phyloP scores from a whole-genome alignment of 2,797 vertebrate species.

The Vipera ursinii region DNA sequence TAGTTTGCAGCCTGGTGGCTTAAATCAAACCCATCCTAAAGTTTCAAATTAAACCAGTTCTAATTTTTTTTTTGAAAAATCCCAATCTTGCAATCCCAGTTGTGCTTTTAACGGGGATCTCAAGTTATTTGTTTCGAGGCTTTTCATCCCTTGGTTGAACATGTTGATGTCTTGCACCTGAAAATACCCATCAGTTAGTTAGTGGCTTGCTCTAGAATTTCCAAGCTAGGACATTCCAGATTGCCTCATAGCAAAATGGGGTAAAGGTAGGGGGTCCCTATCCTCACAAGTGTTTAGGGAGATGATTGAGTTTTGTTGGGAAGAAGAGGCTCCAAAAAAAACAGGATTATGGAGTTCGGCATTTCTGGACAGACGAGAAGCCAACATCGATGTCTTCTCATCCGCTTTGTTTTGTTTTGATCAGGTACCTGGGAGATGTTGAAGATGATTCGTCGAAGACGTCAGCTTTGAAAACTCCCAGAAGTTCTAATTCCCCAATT shows the following conservation, averaged over 20 bases:
- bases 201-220: not conserved
- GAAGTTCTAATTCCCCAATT: conserved; percentile 44
- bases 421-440: conserved; percentile 71
- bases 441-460: conserved; percentile 59
- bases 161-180: not conserved
- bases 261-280: not conserved
- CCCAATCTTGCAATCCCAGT: not conserved
- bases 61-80: not conserved
- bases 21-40: not conserved
- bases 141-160: not conserved
- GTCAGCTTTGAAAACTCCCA: conserved; percentile 43
- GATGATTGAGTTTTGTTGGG: not conserved
- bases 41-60: not conserved
- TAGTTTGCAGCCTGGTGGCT: not conserved
- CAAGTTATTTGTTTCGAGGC: not conserved
- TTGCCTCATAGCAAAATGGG: not conserved
- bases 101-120: not conserved
- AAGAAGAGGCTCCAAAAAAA: not conserved
- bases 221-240: not conserved
- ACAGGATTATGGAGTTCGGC: not conserved
- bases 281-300: not conserved
- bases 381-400: not conserved
- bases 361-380: not conserved
- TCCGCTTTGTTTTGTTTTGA: not conserved
- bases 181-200: not conserved